Conservation (phyloP, 2,888 invertebrate genomes). For the Tenthredo distinguenda region DNA sequence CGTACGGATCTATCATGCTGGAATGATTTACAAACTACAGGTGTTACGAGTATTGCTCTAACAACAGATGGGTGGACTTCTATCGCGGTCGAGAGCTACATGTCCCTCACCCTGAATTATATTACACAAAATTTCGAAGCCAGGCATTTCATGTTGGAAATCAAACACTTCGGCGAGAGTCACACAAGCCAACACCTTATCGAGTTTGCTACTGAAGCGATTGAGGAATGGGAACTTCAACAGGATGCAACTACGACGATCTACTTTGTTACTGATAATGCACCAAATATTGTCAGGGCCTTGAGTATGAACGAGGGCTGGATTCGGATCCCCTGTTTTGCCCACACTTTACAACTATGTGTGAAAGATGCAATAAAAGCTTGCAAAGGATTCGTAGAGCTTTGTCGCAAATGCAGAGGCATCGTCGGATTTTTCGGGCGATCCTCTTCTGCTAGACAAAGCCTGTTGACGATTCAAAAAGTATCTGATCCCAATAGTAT, state of each 20-base stretch:
- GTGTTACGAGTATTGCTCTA: slow-evolving; percentile 36
- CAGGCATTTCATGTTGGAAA: slow-evolving; percentile 27
- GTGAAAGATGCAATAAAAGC: slow-evolving; percentile 41
- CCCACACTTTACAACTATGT: slow-evolving; percentile 45
- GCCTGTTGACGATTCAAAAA: slow-evolving; percentile 35
- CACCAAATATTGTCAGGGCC: slow-evolving; percentile 50
- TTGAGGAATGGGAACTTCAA: slow-evolving; percentile 45
- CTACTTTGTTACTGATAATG: slow-evolving; percentile 51
- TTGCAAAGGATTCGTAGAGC: slow-evolving; percentile 10
- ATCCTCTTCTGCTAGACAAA: slow-evolving; percentile 45
- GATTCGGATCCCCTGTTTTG: slow-evolving; percentile 49
- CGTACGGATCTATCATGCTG: neutral
- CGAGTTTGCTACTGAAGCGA: neutral
- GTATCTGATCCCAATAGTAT: neutral
- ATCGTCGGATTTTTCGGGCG: slow-evolving; percentile 48
- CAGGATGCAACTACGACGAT: neutral
- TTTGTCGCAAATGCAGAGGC: slow-evolving; percentile 43
- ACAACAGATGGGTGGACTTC: slow-evolving; percentile 53
- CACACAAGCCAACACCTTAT: slow-evolving; percentile 26
- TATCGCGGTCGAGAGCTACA: slow-evolving; percentile 41
- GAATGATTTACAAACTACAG: slow-evolving; percentile 18
- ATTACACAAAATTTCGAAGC: slow-evolving; percentile 32
- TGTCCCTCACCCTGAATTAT: slow-evolving; percentile 25
- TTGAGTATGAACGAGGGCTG: slow-evolving; percentile 19
- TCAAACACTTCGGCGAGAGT: slow-evolving; percentile 32